Evolutionary conservation across 2,888 invertebrate genomes (phyloP), one percentile per base, ranked within the genome.

Genomic region (Ectemnius lituratus): DNA sequence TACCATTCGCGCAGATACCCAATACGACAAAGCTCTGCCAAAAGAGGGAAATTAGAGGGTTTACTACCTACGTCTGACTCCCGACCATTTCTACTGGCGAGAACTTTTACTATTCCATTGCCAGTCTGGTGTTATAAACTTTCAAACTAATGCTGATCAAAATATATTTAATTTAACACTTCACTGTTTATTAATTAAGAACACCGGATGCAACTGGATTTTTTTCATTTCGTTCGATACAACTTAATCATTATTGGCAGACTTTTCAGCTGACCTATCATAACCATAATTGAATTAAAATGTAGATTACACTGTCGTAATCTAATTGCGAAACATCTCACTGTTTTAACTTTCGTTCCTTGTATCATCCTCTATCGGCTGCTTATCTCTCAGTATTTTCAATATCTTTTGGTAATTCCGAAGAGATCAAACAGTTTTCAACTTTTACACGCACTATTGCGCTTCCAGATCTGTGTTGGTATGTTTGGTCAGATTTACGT

Each of bases 1-100:
- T 81, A 77, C 82, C 77, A 81, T 79, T 83, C 67, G 67, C 62
- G 20, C 66, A 76, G 79, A 79, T 74, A 74, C 68, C 76, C 71
- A 76, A 79, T 79, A 82, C 71, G 71, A 72, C 63, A 81, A 67
- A 64, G 63, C 76, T 72, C 70, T 64, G 27, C 58, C 37, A 64
- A 71, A 70, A 70, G 72, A 74, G 67, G 67, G 56, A 72, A 79
- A 62, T 67, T 61, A 61, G 61, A 64, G 61, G 58, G 27, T 37
- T 64, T 52, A 23, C 23, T 23, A 23, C 23, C 23, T 23, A 23
- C 3, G 45, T 63, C 59, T 52, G 20, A 8, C 27, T 18, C 13
- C 56, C 23, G 28, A 23, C 45, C 62, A 27, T 27, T 56, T 52
- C 23, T 52, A 52, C 52, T 14, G 4, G 4, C 46, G 27, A n/a